These are phyloP conservation scores for Dendrolimus kikuchii DNA, from an alignment of 1,140 invertebrate species.

Conservation along the genomic window DNA sequence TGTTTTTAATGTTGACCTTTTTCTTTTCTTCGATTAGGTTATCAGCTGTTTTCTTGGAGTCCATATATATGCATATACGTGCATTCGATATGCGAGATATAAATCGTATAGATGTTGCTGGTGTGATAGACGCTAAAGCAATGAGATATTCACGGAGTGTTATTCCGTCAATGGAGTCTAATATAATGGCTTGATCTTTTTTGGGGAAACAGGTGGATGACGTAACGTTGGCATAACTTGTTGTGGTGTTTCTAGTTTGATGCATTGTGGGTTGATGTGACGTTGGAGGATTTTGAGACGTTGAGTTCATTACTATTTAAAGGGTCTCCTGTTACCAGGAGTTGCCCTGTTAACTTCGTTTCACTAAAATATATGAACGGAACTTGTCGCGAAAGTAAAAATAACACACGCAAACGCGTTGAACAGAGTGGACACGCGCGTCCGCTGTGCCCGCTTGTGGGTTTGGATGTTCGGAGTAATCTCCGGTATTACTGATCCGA, in stretches of 20 bases:
- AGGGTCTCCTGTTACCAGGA: too few species aligned
- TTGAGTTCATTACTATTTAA: too few species aligned
- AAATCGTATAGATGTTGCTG: slow-evolving; percentile 14
- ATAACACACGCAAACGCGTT: too few species aligned
- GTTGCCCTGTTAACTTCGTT: too few species aligned
- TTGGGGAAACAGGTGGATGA: slow-evolving; percentile 10
- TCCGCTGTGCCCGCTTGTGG: too few species aligned
- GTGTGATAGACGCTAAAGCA: slow-evolving; percentile 7
- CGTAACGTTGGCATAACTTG: slow-evolving; percentile 15
- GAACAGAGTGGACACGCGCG: too few species aligned
- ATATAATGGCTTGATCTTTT: slow-evolving; percentile 13
- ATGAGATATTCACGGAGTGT: slow-evolving; percentile 10
- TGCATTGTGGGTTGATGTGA: background rate
- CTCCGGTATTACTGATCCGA: too few species aligned
- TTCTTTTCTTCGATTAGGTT: slow-evolving; percentile 12
- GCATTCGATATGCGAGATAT: slow-evolving; percentile 20
- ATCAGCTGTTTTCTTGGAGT: slow-evolving; percentile 15
- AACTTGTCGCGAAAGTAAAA: too few species aligned
- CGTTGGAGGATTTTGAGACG: background rate
- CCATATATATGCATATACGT: slow-evolving; percentile 11
- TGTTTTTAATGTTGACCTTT: slow-evolving; percentile 3
- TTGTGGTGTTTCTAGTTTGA: background rate
- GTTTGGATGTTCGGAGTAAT: too few species aligned
- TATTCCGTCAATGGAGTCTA: slow-evolving; percentile 15
- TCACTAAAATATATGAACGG: too few species aligned